Percentiles rank a stretch among this genome's conserved stretches.
Evolutionary conservation across 2,113 vertebrate species (phyloP).

Genomic region (Dipodomys merriami): DNA sequence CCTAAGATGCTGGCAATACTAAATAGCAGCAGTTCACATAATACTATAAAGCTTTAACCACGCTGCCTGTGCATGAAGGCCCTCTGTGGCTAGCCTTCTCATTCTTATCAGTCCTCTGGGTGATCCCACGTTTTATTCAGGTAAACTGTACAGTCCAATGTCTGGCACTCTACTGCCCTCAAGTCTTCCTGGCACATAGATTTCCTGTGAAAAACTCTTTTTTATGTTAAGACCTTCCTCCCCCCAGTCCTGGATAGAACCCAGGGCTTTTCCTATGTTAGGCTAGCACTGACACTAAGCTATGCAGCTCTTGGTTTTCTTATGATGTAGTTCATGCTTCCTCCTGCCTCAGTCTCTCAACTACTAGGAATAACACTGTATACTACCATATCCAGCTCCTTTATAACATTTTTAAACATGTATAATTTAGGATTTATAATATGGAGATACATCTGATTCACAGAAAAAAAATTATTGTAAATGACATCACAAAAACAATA

Average conservation of each 20-base stretch:
- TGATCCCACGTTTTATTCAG: neutral
- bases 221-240: neutral
- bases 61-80: neutral
- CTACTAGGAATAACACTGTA: no score
- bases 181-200: neutral
- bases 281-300: no score
- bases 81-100: neutral
- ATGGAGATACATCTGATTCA: neutral
- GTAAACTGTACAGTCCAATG: neutral
- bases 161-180: neutral
- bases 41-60: neutral
- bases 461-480: constrained; percentile 19
- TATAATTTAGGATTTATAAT: neutral
- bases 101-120: no score
- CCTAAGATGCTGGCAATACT: neutral
- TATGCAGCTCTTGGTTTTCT: neutral
- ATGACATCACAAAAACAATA: neutral
- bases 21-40: neutral
- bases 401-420: neutral
- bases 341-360: neutral
- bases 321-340: neutral
- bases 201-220: neutral
- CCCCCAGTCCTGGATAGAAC: neutral
- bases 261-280: neutral
- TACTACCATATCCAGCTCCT: neutral